Base-by-base conservation (phyloP, 2,113 vertebrate species). In the Perca fluviatilis region DNA sequence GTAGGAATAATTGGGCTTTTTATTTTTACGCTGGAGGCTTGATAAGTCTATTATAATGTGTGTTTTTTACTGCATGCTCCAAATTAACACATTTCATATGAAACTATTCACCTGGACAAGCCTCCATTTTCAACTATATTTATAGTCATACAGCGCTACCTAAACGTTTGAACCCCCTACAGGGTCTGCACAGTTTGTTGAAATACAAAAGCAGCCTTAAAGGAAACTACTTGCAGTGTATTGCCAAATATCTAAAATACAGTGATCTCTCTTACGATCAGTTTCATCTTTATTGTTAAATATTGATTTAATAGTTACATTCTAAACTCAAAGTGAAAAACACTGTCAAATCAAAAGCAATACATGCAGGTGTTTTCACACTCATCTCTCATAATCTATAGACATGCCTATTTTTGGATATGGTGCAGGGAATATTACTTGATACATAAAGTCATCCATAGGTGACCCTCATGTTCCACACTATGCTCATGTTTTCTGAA, bases 1-100 rank as follows among this genome's bases (percentile, higher is more conserved):
- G 49, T 18, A 25, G 43, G 49, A 82, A 74, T 74, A 83, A 89
- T 86, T 86, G 67, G 18, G 11, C 30, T 85, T 70, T 36, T 30
- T 15, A 50, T 83, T 81, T 53, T 80, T 3, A 50, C 16, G 68
- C 80, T 73, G 67, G 78, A 66, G 71, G 88, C 56, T 84, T 25
- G 18, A 56, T 43, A 61, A 71, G 23, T 46, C 51, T 66, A 79
- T 77, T 53, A 77, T 75, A 76, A 88, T 83, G 60, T 76, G 50
- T 69, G 56, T 65, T 77, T 72, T 40, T 82, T 50, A 83, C 65
- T 40, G 70, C 79, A 66, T 73, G 79, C 79, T 49, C 47, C 23
- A 80, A 75, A 89, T 66, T 18, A 77, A 79, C 62, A 65, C 51
- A 54, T 61, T 85, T 79, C 13, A 73, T 67, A 76, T 51, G 7